Conservation (phyloP, 2,797 vertebrate genomes). For the Siniperca obscura region DNA sequence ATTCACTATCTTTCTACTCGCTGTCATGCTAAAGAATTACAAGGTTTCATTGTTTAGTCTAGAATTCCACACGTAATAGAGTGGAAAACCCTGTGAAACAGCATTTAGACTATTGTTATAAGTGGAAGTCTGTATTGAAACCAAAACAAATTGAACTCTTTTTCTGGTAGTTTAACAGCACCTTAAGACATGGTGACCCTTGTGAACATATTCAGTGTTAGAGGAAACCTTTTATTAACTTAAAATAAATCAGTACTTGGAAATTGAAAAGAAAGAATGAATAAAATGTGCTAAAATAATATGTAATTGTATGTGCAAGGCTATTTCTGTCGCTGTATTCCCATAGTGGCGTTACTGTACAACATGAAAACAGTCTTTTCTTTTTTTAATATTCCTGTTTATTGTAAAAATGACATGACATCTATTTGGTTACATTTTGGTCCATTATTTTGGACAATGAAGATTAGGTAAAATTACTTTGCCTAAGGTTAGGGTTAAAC, state of each 20-base stretch:
- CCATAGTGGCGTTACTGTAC: background rate
- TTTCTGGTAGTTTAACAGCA: background rate
- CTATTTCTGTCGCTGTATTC: background rate
- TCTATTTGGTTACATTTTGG: background rate
- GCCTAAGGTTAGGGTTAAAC: background rate
- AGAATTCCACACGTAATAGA: conserved; percentile 32
- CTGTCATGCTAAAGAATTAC: conserved; percentile 2
- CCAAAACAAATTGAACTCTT: conserved; percentile 11
- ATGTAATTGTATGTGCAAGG: background rate
- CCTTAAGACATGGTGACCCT: conserved; percentile 15
- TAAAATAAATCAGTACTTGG: conserved; percentile 1
- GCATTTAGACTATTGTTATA: conserved; percentile 15
- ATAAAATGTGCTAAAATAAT: background rate
- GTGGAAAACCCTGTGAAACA: conserved; percentile 20
- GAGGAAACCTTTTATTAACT: conserved; percentile 7
- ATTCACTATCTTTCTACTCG: background rate
- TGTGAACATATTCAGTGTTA: background rate
- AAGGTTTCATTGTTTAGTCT: conserved; percentile 26
- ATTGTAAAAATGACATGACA: background rate
- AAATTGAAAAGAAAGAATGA: conserved; percentile 3
- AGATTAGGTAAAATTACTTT: background rate
- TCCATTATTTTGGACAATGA: background rate
- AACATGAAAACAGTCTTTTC: background rate
- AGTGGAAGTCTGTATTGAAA: conserved; percentile 22
- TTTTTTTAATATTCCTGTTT: background rate